Conservation (phyloP, 2,797 vertebrate genomes). For the Thaleichthys pacificus region DNA sequence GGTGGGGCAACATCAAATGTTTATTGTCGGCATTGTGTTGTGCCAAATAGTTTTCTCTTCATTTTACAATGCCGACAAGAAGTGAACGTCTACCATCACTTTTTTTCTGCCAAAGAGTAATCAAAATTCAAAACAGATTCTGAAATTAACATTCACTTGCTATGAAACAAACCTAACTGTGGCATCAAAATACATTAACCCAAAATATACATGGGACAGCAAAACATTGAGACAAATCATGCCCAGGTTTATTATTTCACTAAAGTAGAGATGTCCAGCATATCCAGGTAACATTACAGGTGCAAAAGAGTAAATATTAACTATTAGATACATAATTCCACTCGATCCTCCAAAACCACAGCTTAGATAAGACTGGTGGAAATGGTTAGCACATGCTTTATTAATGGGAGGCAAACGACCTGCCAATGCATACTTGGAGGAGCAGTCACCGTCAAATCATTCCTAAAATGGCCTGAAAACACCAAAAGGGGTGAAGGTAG, state of each 20-base stretch:
- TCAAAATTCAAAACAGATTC: background rate
- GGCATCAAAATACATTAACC: background rate
- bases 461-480: background rate
- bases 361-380: conserved; percentile 26
- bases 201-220: background rate
- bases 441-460: background rate
- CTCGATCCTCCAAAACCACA: conserved; percentile 1
- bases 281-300: conserved; percentile 3
- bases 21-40: background rate
- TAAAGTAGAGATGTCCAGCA: background rate
- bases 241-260: background rate
- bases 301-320: background rate
- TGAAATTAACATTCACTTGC: background rate
- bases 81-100: background rate
- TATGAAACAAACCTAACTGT: background rate
- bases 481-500: background rate
- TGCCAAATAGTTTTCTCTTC: background rate
- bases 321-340: conserved; percentile 1
- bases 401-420: background rate
- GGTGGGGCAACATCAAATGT: background rate
- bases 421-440: conserved; percentile 6
- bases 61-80: conserved; percentile 3
- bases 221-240: background rate
- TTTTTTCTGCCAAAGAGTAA: background rate
- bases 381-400: conserved; percentile 35